Percentiles rank a stretch among this genome's conserved stretches.
Conservation (phyloP, 1,140 invertebrate genomes). For the Bombus cullumanus region DNA sequence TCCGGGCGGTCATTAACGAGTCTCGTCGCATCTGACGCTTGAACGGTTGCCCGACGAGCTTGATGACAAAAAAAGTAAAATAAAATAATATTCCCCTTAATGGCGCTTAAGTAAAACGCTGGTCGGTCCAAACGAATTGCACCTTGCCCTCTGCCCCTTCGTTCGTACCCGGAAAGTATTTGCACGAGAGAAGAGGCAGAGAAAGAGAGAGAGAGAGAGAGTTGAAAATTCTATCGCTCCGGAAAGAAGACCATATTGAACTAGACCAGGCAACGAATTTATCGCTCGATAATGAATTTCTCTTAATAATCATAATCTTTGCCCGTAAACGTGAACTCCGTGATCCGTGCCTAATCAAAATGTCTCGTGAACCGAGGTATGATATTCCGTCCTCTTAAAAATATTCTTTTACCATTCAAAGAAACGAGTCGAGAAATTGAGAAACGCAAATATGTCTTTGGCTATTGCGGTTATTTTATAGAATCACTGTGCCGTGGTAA, state of each 20-base stretch:
- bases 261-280: not conserved
- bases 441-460: not conserved
- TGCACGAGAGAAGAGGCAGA: not conserved
- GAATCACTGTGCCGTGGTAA: conserved; percentile 10
- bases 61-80: conserved; percentile 61
- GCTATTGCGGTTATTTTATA: not conserved
- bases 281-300: conserved; percentile 41
- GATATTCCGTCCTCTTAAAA: not conserved
- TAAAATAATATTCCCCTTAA: conserved; percentile 66
- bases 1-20: conserved; percentile 54
- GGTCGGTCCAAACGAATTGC: conserved; percentile 58
- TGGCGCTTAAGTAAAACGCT: conserved; percentile 64
- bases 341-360: not conserved
- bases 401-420: not conserved
- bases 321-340: not conserved
- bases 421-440: not conserved
- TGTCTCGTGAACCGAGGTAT: not conserved
- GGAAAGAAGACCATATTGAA: conserved; percentile 48
- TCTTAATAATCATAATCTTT: not conserved
- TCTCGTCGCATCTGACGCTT: conserved; percentile 39
- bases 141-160: not conserved
- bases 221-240: conserved; percentile 42
- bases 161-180: conserved; percentile 18
- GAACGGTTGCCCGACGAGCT: conserved; percentile 31
- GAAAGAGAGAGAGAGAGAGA: not conserved